Evolutionary conservation across 2,113 vertebrate genomes (phyloP).

Genomic region (Caranx melampygus): DNA sequence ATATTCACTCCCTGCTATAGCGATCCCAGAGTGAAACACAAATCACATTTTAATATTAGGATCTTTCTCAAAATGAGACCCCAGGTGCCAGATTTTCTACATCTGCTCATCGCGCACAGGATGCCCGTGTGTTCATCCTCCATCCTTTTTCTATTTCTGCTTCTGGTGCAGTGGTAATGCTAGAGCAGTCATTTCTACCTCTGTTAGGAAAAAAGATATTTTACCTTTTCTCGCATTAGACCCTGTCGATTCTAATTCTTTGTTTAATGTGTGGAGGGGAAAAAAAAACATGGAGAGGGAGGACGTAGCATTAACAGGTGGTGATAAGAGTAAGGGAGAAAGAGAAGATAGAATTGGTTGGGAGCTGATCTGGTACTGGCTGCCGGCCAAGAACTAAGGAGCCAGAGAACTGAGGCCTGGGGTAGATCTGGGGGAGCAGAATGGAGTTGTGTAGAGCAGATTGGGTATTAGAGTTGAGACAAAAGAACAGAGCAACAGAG

Average conservation of each 20-base stretch:
- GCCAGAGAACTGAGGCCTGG: conserved; percentile 41
- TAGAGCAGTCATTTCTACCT: background rate
- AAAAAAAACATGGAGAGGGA: conserved; percentile 1
- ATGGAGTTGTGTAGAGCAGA: conserved; percentile 51
- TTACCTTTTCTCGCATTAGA: conserved; percentile 45
- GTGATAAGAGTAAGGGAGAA: conserved; percentile 36
- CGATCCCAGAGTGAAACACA: conserved; percentile 33
- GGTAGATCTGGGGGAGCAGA: conserved; percentile 42
- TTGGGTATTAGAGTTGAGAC: conserved; percentile 59
- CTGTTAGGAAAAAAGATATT: conserved; percentile 27
- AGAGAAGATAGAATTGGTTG: conserved; percentile 22
- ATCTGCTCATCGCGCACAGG: conserved; percentile 35
- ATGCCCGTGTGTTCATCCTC: conserved; percentile 17
- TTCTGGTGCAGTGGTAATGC: background rate
- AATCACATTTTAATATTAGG: conserved; percentile 58
- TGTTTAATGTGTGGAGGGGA: conserved; percentile 4
- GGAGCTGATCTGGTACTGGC: conserved; percentile 52
- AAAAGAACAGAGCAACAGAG: conserved; percentile 15
- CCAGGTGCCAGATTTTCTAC: conserved; percentile 48
- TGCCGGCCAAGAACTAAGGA: conserved; percentile 39
- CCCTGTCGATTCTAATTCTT: conserved; percentile 22
- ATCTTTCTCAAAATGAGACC: conserved; percentile 45
- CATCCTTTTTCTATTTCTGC: conserved; percentile 30
- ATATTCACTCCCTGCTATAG: conserved; percentile 7
- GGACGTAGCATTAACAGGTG: conserved; percentile 50